Conservation (phyloP, 92 coral and sea anemone species). For the Siderastrea siderea region DNA sequence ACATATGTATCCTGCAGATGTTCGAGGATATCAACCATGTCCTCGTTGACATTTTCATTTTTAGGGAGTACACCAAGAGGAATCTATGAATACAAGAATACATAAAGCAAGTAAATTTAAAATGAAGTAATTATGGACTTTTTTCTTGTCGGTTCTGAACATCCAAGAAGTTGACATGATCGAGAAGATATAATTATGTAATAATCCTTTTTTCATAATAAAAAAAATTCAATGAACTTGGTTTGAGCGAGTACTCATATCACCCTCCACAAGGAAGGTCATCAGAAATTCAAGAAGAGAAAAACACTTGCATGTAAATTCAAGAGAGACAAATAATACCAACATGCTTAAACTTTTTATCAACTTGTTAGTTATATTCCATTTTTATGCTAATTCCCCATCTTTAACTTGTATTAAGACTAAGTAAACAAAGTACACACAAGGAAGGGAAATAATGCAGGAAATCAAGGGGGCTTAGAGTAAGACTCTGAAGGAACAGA, state of each 20-base stretch:
- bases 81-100: constrained; percentile 17
- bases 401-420: background rate
- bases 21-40: constrained; percentile 78
- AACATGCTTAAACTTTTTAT: background rate
- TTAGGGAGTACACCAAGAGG: constrained; percentile 71
- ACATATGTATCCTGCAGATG: constrained; percentile 66
- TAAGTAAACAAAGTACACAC: background rate
- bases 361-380: background rate
- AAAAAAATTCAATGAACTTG: background rate
- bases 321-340: background rate
- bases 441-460: background rate
- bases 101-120: background rate
- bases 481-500: too few species aligned
- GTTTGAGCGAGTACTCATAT: background rate
- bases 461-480: too few species aligned
- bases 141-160: background rate
- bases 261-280: background rate
- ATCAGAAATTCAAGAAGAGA: background rate
- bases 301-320: background rate
- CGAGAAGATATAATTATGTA: background rate
- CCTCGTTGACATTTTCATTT: constrained; percentile 75
- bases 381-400: background rate
- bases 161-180: background rate
- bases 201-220: background rate
- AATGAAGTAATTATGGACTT: background rate